These are phyloP conservation scores for Drosophila murphyi DNA, from an alignment of 1,140 invertebrate genomes.

Conservation along the genomic window DNA sequence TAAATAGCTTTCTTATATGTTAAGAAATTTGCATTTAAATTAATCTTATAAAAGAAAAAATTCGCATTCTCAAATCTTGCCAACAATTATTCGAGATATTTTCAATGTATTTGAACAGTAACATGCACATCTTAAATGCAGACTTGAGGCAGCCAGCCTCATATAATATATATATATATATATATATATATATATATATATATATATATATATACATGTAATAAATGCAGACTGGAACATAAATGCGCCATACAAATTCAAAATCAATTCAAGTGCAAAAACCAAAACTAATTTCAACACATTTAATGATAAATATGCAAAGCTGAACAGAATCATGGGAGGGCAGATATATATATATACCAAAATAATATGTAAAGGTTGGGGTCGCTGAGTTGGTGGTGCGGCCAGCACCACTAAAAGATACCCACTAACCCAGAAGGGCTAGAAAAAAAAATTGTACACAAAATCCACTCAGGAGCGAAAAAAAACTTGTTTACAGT, in stretches of 20 bases:
- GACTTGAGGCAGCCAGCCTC: not conserved
- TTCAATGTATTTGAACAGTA: too few species aligned
- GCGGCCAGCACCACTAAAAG: not conserved
- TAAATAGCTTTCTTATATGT: too few species aligned
- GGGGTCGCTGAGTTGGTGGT: not conserved
- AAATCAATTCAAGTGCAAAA: constrained; percentile 50
- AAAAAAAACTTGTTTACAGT: constrained; percentile 56
- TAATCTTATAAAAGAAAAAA: too few species aligned
- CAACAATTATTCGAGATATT: too few species aligned
- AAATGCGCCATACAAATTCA: constrained; percentile 29
- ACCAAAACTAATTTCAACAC: constrained; percentile 56
- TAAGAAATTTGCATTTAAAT: too few species aligned
- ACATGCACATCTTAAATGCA: not conserved
- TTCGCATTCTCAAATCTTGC: too few species aligned
- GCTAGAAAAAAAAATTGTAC: constrained; percentile 30
- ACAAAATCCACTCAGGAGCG: constrained; percentile 17
- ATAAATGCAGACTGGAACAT: not conserved
- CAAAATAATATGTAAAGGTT: not conserved
- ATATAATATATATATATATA: not conserved
- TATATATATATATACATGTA: not conserved
- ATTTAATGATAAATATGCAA: constrained; percentile 64
- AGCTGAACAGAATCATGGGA: constrained; percentile 46
- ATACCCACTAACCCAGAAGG: constrained; percentile 12
- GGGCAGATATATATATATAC: constrained; percentile 14
- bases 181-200: not conserved